Base-by-base conservation (phyloP, 2,888 invertebrate species). In the Ichneumoninae sp. region DNA sequence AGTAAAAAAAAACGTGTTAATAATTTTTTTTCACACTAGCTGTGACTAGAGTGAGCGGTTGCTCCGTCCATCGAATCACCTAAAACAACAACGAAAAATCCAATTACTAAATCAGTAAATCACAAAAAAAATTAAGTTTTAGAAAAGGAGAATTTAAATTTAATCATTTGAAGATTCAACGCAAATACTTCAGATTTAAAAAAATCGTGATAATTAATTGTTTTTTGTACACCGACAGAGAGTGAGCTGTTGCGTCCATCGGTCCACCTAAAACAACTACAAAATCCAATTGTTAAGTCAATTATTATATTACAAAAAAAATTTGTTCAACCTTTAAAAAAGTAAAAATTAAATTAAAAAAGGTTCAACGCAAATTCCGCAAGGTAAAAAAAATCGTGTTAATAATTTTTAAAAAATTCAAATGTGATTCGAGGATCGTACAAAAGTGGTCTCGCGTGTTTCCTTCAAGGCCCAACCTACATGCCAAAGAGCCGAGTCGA, bases 401-500 rank as follows among this genome's bases (percentile, higher is more conserved):
- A 26, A 68, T 3, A 50, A 66, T 30, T 66, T 3, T 30, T 52
- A 0, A 8, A 26, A 3, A 19, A 60, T 65, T 26, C 40, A 68
- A 33, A 47, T 10, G 40, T 40, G 40, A 40, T 10, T n/a, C 71
- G 71, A 22, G 50, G 16, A 71, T 71, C 47, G 71, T 2, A 16
- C 10, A 54, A 60, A 60, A 30, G 60, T 60, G 60, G 30, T 60
- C 60, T 73, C 60, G 30, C 54, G 60, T 74, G 44, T 74, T 63
- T 30, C 30, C 33, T 36, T 2, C 40, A n/a, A 7, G 22, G 47
- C 5, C n/a, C 79, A 71, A 65, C 65, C 71, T 73, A 73, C 63
- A 73, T 66, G 71, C 52, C 65, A 54, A 79, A 54, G 16, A 19
- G 54, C 54, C 71, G 71, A 33, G 36, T 36, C 40, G 44, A n/a